phyloP scores from a whole-genome alignment of 2,797 vertebrate genomes.

The Lutjanus argentimaculatus region DNA sequence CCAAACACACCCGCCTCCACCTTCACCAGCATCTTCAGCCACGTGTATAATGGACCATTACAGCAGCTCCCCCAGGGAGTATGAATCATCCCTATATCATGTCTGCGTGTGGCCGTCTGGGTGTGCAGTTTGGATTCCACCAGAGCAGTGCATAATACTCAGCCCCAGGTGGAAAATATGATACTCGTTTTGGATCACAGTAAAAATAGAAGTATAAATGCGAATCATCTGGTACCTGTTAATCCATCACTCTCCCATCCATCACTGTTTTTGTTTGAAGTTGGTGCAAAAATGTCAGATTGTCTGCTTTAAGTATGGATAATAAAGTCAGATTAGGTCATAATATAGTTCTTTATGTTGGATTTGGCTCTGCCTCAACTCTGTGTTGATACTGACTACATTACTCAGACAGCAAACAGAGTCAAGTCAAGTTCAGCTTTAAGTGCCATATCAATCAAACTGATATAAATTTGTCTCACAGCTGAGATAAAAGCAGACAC shows the following conservation, averaged over 20 bases:
- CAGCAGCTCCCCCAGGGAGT: slow-evolving; percentile 59
- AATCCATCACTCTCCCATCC: slow-evolving; percentile 1
- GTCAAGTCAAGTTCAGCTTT: slow-evolving; percentile 12
- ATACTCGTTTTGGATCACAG: slow-evolving; percentile 39
- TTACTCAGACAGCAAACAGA: slow-evolving; percentile 10
- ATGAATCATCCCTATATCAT: slow-evolving; percentile 74
- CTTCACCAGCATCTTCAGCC: slow-evolving; percentile 49
- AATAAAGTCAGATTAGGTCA: slow-evolving; percentile 8
- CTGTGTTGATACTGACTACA: slow-evolving; percentile 24
- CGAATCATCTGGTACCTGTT: slow-evolving; percentile 35
- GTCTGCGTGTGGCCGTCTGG: slow-evolving; percentile 77
- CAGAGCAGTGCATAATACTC: slow-evolving; percentile 33
- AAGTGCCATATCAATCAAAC: slow-evolving; percentile 33
- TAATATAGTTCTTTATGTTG: slow-evolving; percentile 11
- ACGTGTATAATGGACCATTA: slow-evolving; percentile 75
- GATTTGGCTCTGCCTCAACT: slow-evolving; percentile 19
- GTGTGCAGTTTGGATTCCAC: slow-evolving; percentile 53
- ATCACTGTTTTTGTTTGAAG: slow-evolving; percentile 14
- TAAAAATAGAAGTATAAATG: neutral
- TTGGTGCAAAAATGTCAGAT: slow-evolving; percentile 34
- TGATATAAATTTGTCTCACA: neutral
- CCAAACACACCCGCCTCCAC: slow-evolving; percentile 26
- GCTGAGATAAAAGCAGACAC: slow-evolving; percentile 26
- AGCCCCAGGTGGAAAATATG: slow-evolving; percentile 59
- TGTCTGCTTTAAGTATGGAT: slow-evolving; percentile 21